Percentiles rank a stretch among this genome's conserved stretches.
Evolutionary conservation across 2,113 vertebrate genomes (phyloP).

Genomic region (Syngnathus floridae): DNA sequence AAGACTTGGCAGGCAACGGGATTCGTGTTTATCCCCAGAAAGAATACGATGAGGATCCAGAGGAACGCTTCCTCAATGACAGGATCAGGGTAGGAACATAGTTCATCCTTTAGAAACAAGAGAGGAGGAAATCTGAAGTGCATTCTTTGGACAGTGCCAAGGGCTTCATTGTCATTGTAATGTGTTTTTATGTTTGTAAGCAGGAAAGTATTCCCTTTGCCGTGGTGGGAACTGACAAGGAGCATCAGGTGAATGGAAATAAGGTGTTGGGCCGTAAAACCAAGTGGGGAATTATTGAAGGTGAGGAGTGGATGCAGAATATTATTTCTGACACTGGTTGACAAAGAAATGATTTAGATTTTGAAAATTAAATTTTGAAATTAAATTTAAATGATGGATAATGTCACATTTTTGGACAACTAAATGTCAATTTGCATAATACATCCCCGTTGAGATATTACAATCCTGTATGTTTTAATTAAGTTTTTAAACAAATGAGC

Average conservation of each 20-base stretch:
- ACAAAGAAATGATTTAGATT: neutral
- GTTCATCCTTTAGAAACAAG: neutral
- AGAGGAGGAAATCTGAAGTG: neutral
- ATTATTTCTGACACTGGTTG: neutral
- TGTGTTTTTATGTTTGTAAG: neutral
- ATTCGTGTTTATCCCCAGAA: constrained; percentile 87
- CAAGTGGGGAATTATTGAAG: constrained; percentile 96
- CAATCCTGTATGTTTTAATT: neutral
- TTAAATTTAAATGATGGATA: too few relatives aligned
- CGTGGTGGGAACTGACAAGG: constrained; percentile 88
- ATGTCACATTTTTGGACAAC: neutral
- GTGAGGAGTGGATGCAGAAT: constrained; percentile 51
- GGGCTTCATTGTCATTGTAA: neutral
- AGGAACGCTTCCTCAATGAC: constrained; percentile 79
- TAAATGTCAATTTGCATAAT: neutral
- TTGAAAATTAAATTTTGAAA: neutral
- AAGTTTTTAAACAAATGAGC: neutral
- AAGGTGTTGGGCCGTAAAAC: constrained; percentile 90
- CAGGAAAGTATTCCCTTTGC: constrained; percentile 93
- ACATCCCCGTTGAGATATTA: neutral
- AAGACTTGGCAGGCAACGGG: constrained; percentile 76
- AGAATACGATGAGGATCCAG: constrained; percentile 81
- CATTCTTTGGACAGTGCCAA: neutral
- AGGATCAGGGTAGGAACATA: constrained; percentile 79
- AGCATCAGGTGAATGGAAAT: constrained; percentile 89